These are phyloP conservation scores for Drosophila mojavensis DNA, from an alignment of 1,140 invertebrate species.

Conservation along the genomic window DNA sequence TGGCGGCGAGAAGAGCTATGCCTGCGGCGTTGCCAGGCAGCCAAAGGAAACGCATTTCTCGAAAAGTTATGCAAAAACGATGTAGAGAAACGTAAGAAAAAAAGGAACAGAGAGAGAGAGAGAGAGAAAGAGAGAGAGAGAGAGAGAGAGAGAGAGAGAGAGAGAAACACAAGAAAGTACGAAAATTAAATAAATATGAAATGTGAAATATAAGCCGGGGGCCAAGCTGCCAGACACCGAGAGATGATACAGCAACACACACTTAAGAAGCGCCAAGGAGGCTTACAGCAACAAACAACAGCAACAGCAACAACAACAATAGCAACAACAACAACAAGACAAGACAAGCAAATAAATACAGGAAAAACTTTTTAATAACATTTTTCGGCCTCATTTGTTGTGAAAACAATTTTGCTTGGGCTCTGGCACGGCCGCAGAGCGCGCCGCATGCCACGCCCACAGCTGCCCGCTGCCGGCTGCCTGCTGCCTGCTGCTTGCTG, in stretches of 20 bases:
- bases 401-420: slow-evolving; percentile 76
- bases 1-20: not conserved
- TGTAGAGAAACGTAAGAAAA: not conserved
- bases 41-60: slow-evolving; percentile 30
- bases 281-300: slow-evolving; percentile 42
- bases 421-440: slow-evolving; percentile 16
- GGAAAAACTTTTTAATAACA: slow-evolving; percentile 82
- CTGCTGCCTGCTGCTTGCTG: slow-evolving; percentile 19
- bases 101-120: slow-evolving; percentile 25
- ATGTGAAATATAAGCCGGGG: slow-evolving; percentile 51
- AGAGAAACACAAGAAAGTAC: slow-evolving; percentile 66
- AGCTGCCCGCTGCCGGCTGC: slow-evolving; percentile 7
- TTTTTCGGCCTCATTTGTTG: slow-evolving; percentile 82
- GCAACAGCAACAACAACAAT: slow-evolving; percentile 5
- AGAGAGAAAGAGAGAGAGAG: not conserved
- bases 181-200: slow-evolving; percentile 80
- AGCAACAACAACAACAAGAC: not conserved
- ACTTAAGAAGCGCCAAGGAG: slow-evolving; percentile 47
- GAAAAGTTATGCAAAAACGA: slow-evolving; percentile 62
- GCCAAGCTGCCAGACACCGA: slow-evolving; percentile 16
- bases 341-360: slow-evolving; percentile 66
- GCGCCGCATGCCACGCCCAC: not conserved
- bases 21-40: slow-evolving; percentile 17
- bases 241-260: slow-evolving; percentile 48
- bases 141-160: slow-evolving; percentile 16